Base-by-base conservation (phyloP, 2,797 vertebrate genomes). In the Pangasius sanitwongsei region DNA sequence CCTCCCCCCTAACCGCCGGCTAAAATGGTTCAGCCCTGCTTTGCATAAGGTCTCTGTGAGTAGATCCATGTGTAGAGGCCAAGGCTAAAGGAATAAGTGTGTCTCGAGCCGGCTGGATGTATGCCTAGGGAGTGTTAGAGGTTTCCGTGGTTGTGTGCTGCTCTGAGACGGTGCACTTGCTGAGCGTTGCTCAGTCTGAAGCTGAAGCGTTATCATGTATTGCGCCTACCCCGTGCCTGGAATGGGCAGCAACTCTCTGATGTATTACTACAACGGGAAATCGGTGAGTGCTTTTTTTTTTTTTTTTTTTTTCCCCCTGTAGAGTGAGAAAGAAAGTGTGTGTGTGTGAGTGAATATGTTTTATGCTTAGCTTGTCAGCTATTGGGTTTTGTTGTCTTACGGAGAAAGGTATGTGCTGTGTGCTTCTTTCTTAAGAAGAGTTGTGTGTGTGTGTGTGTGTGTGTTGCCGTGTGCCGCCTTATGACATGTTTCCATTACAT, bases 201-300 rank as follows among this genome's bases (percentile, higher is more conserved):
- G 95, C 92, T 96, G 86, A 81, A 87, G 75, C 44, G 20, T 84
- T 82, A 97, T 92, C 96, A 99, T 99, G 98, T 99, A 99, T 96
- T 99, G 98, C 94, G 98, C 98, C 75, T 99, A 98, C 95, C 97
- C 98, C 88, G 97, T 99, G 93, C 97, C 98, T 95, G 98, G 98
- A 95, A 97, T 98, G 97, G 97, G 97, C 95, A 97, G 96, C 95
- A 99, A 96, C 97, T 97, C 98, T 93, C 96, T 99, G 96, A 98
- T 99, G 98, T 99, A 99, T 96, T 99, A 98, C 96, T 99, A 98
- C 97, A 99, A 98, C 94, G 98, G 98, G 85, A 99, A 99, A 96
- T 99, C 97, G 97, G 98, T 99, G 96, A 99, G 97, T 96, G 92
- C 82, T 90, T 91, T 93, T 93, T 88, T 90, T 48, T 48, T 55